Evolutionary conservation across 1,140 invertebrate species (phyloP).

Genomic region (Drosophila bocqueti): DNA sequence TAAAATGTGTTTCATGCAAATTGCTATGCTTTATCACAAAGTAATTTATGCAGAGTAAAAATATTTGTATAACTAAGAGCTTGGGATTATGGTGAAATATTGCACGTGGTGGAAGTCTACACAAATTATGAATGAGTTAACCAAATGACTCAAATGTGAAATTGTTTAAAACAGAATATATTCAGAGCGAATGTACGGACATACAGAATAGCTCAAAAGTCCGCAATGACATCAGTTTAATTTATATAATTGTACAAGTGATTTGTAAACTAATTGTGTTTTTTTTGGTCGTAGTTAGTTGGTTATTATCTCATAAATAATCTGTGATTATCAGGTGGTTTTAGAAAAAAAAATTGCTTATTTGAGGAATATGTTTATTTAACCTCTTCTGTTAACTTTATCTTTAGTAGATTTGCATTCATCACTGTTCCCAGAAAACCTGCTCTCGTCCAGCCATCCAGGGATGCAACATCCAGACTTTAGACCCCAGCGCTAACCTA

Average conservation of each 20-base stretch:
- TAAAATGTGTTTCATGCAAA: conserved; percentile 1
- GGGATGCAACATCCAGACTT: conserved; percentile 45
- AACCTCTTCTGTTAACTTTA: not conserved
- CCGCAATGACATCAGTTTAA: conserved; percentile 1
- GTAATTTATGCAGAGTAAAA: not conserved
- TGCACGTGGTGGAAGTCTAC: not conserved
- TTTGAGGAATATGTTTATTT: not conserved
- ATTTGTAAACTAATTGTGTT: not conserved
- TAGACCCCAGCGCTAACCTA: conserved; percentile 10
- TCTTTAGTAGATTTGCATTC: conserved; percentile 16
- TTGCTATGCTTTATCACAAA: too few species aligned
- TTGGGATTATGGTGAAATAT: conserved; percentile 2
- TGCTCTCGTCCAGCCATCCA: conserved; percentile 26
- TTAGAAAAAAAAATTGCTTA: not conserved
- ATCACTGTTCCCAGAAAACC: not conserved
- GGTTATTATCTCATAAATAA: not conserved
- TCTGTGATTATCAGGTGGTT: not conserved
- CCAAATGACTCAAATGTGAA: not conserved
- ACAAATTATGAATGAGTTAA: not conserved
- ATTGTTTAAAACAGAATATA: not conserved
- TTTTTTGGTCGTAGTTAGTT: not conserved
- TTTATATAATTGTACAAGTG: not conserved
- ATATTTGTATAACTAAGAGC: not conserved
- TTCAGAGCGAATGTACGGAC: not conserved
- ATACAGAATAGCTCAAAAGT: not conserved